Percentiles rank a stretch among this genome's conserved stretches.
Conservation (phyloP, 1,140 invertebrate species). For the Acarapis woodi region DNA sequence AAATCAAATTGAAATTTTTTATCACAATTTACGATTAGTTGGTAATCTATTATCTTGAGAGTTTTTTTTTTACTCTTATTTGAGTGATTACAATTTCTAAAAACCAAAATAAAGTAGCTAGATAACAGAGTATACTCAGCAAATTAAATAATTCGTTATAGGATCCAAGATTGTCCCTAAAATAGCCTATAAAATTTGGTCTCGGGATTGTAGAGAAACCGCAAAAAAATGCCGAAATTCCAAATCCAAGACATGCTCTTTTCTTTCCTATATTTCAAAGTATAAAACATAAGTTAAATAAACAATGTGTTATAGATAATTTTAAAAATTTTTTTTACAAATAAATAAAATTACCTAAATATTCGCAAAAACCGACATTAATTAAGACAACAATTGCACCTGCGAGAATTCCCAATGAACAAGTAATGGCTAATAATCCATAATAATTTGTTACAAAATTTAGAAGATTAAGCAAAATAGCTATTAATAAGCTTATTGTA, state of each 20-base stretch:
- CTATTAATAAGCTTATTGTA: background rate
- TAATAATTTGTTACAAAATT: background rate
- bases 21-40: no score
- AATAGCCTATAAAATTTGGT: conserved; percentile 4
- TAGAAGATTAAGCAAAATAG: background rate
- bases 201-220: conserved; percentile 1
- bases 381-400: background rate
- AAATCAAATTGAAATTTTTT: no score
- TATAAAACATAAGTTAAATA: no score
- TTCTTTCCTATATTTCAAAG: no score
- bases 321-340: no score
- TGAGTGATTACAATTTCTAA: no score
- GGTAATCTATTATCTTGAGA: no score
- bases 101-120: background rate
- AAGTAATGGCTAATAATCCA: background rate
- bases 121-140: background rate
- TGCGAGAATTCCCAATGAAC: background rate
- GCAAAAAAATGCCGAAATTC: conserved; percentile 1
- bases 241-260: conserved; percentile 1
- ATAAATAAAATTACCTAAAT: no score
- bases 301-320: no score
- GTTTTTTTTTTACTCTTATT: no score
- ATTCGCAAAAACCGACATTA: conserved; percentile 2
- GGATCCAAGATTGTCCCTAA: conserved; percentile 1
- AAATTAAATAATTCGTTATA: conserved; percentile 3